Percentiles rank a stretch among this genome's conserved stretches.
Evolutionary conservation across 2,888 invertebrate genomes (phyloP).

Genomic region (Cantharis nigra): DNA sequence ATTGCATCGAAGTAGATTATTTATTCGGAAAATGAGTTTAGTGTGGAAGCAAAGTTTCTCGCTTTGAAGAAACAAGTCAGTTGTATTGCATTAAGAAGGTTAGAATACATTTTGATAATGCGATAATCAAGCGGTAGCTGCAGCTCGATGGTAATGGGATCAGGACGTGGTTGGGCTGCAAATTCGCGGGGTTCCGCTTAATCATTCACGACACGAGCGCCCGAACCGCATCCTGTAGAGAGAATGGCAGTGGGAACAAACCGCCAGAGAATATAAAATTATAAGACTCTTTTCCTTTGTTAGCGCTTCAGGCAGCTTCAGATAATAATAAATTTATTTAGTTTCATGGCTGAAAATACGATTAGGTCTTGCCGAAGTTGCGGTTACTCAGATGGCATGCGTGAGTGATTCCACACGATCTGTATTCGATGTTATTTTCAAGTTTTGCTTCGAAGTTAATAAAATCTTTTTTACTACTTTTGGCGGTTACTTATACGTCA

Average conservation of each 20-base stretch:
- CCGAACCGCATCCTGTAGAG: slow-evolving; percentile 29
- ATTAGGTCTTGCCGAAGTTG: slow-evolving; percentile 24
- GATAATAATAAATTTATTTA: slow-evolving; percentile 31
- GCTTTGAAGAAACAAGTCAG: slow-evolving; percentile 42
- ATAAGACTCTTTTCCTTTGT: slow-evolving; percentile 36
- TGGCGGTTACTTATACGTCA: neutral
- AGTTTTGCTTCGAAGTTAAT: slow-evolving; percentile 12
- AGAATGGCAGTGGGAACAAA: slow-evolving; percentile 34
- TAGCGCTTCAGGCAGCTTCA: slow-evolving; percentile 26
- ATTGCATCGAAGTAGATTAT: neutral
- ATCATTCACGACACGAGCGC: slow-evolving; percentile 33
- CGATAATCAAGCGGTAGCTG: slow-evolving; percentile 53
- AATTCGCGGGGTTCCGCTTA: slow-evolving; percentile 35
- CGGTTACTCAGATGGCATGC: slow-evolving; percentile 19
- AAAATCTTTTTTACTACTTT: neutral
- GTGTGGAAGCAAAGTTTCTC: neutral
- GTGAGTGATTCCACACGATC: slow-evolving; percentile 19
- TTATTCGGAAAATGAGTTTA: slow-evolving; percentile 1
- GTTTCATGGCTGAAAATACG: slow-evolving; percentile 29
- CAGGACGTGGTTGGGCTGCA: slow-evolving; percentile 46
- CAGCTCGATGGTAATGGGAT: slow-evolving; percentile 49
- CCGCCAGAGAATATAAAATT: slow-evolving; percentile 38
- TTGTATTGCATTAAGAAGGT: slow-evolving; percentile 49
- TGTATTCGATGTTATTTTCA: slow-evolving; percentile 10
- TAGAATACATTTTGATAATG: slow-evolving; percentile 53